Conservation (phyloP, 2,888 invertebrate genomes). For the Invenusta paracnida region DNA sequence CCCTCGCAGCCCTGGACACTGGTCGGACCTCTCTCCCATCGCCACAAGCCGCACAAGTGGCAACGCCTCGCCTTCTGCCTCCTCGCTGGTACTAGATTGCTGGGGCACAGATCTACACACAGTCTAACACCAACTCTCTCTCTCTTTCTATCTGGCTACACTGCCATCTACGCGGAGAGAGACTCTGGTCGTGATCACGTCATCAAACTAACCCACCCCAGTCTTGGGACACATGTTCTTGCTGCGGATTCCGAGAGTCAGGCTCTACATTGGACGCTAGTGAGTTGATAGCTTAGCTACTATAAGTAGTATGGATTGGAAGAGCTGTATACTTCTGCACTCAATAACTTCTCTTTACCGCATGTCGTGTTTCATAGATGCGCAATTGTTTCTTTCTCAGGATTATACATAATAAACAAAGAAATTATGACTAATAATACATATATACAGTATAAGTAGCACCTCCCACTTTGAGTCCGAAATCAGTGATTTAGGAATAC, state of each 20-base stretch:
- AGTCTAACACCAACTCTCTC: slow-evolving; percentile 7
- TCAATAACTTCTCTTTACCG: neutral
- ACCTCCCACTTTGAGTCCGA: too few species aligned
- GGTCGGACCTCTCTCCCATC: neutral
- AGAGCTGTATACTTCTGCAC: neutral
- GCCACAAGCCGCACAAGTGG: neutral
- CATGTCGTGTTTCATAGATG: too few species aligned
- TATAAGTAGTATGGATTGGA: too few species aligned
- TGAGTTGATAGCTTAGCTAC: neutral
- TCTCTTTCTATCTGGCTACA: slow-evolving; percentile 35
- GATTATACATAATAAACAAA: too few species aligned
- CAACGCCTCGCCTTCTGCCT: neutral
- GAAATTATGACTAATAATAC: too few species aligned
- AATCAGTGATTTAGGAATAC: too few species aligned
- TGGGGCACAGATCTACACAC: neutral
- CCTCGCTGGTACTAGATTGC: neutral
- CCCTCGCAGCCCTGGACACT: neutral
- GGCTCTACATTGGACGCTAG: slow-evolving; percentile 20
- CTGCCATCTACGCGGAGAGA: slow-evolving; percentile 18
- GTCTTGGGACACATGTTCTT: slow-evolving; percentile 25
- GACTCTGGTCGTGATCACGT: slow-evolving; percentile 32
- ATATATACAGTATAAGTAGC: too few species aligned
- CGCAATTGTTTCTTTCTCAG: too few species aligned
- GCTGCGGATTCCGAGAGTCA: slow-evolving; percentile 33
- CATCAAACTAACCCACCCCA: slow-evolving; percentile 36